Percentiles rank a stretch among this genome's conserved stretches.
These are phyloP conservation scores for Diaperis boleti DNA, from an alignment of 2,888 invertebrate species.

Conservation along the genomic window DNA sequence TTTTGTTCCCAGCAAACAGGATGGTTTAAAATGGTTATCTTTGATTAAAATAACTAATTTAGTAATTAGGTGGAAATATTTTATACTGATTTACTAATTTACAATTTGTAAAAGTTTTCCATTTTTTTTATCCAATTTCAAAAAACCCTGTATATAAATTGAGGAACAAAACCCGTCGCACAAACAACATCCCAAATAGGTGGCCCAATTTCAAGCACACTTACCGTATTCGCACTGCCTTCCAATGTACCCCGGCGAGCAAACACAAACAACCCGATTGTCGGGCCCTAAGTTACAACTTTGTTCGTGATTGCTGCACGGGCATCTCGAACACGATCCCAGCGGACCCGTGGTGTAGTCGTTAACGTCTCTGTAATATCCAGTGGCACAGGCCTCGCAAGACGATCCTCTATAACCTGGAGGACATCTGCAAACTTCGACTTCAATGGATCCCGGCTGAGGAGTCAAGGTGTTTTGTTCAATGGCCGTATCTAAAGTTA, in stretches of 20 bases:
- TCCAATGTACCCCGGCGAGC: constrained; percentile 78
- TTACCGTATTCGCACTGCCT: constrained; percentile 71
- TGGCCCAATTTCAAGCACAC: too few relatives aligned
- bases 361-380: constrained; percentile 78
- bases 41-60: too few relatives aligned
- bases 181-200: too few relatives aligned
- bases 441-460: constrained; percentile 75
- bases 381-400: constrained; percentile 82
- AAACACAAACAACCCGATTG: constrained; percentile 77
- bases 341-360: constrained; percentile 67
- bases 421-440: constrained; percentile 78
- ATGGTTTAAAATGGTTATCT: too few relatives aligned
- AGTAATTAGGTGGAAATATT: too few relatives aligned
- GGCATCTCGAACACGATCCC: constrained; percentile 78
- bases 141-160: too few relatives aligned
- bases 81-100: too few relatives aligned
- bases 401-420: constrained; percentile 82
- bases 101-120: too few relatives aligned
- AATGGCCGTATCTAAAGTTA: constrained; percentile 87
- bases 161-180: too few relatives aligned
- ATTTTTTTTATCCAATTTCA: too few relatives aligned
- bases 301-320: constrained; percentile 81
- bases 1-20: not conserved
- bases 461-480: constrained; percentile 68
- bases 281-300: constrained; percentile 72